Conservation (phyloP, 2,797 vertebrate genomes). For the Fundulus diaphanus region DNA sequence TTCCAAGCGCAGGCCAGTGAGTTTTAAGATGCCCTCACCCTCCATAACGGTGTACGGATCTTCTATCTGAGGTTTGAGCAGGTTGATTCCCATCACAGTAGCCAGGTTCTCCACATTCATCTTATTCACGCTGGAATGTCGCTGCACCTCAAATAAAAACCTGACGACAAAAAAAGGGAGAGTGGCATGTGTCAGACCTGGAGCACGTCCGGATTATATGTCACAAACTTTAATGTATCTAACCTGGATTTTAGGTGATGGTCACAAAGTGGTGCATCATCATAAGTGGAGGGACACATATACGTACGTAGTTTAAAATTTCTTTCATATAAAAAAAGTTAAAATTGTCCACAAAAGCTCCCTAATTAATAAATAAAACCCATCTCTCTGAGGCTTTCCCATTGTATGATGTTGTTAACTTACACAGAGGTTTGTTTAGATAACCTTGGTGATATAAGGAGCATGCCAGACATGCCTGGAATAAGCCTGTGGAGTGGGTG, state of each 20-base stretch:
- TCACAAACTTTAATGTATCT: background rate
- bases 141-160: constrained; percentile 93
- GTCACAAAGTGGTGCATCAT: background rate
- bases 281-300: background rate
- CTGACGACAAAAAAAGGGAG: constrained; percentile 66
- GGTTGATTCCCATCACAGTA: constrained; percentile 96
- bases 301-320: no score
- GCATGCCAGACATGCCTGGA: no score
- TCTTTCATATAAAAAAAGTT: no score
- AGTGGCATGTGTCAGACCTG: background rate
- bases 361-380: no score
- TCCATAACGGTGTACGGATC: constrained; percentile 95
- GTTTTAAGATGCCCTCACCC: constrained; percentile 75
- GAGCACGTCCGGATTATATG: constrained; percentile 4
- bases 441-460: no score
- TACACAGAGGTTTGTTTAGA: no score
- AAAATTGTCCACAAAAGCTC: no score
- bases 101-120: constrained; percentile 98
- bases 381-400: no score
- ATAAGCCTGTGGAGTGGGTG: background rate
- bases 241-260: background rate
- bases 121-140: constrained; percentile 89
- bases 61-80: constrained; percentile 92
- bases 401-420: no score
- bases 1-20: background rate